Conservation (phyloP, 2,113 vertebrate genomes). For the Scatophagus argus region DNA sequence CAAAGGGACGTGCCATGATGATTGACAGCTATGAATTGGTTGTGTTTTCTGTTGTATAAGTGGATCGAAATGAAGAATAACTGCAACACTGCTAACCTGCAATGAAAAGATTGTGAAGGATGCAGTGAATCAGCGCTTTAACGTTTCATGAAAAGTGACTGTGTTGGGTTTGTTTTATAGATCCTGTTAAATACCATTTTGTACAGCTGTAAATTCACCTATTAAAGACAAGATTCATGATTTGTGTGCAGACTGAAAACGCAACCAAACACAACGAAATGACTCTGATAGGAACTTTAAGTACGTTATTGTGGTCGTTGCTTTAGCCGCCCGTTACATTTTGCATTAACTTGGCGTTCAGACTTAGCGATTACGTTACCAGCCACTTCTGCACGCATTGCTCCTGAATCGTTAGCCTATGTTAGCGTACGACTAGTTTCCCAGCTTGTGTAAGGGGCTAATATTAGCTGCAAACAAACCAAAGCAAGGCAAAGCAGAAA, state of each 20-base stretch:
- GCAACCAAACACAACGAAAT: too few relatives aligned
- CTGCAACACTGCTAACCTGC: neutral
- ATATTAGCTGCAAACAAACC: too few relatives aligned
- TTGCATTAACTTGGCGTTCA: too few relatives aligned
- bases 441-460: neutral
- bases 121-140: neutral
- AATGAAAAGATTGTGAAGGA: neutral
- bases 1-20: slow-evolving; percentile 58
- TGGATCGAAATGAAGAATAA: neutral
- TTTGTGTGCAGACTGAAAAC: slow-evolving; percentile 1
- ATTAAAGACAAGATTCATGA: slow-evolving; percentile 68
- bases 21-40: slow-evolving; percentile 12
- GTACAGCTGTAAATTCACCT: slow-evolving; percentile 82
- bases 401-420: too few relatives aligned
- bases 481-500: slow-evolving; percentile 61
- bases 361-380: too few relatives aligned
- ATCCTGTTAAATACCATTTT: slow-evolving; percentile 79
- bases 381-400: too few relatives aligned
- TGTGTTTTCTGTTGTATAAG: slow-evolving; percentile 1
- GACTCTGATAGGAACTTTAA: neutral
- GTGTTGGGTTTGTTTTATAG: slow-evolving; percentile 61
- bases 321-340: too few relatives aligned
- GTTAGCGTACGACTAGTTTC: neutral
- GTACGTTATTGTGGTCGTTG: too few relatives aligned
- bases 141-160: neutral